Conservation (phyloP, 2,888 invertebrate species). For the Melikaiella ostensackeni region DNA sequence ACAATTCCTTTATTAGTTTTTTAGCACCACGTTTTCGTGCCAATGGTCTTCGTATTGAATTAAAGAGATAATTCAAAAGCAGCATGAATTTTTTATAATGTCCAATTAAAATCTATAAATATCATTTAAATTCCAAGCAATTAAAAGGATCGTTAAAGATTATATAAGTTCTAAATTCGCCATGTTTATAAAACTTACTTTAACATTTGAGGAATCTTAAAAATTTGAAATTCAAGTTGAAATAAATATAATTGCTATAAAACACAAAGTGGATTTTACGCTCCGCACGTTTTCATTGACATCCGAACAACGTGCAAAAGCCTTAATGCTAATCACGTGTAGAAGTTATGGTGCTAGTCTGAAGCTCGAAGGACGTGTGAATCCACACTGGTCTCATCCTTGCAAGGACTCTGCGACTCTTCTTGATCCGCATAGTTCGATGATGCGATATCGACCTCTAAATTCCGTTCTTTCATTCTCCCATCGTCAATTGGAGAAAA, state of each 20-base stretch:
- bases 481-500: not conserved
- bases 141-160: not conserved
- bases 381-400: conserved; percentile 42
- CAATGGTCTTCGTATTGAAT: no score
- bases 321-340: conserved; percentile 24
- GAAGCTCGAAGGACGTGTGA: conserved; percentile 45
- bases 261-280: not conserved
- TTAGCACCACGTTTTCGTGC: not conserved
- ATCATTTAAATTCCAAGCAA: not conserved
- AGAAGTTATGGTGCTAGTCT: conserved; percentile 25
- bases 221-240: not conserved
- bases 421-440: conserved; percentile 52
- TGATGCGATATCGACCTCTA: conserved; percentile 48
- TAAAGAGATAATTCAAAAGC: not conserved
- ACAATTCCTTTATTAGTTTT: conserved; percentile 7
- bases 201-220: not conserved
- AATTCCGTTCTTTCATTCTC: conserved; percentile 39
- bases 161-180: not conserved
- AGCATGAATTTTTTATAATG: not conserved
- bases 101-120: conserved; percentile 7
- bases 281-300: conserved; percentile 16
- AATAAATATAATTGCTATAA: conserved; percentile 12
- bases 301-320: conserved; percentile 15
- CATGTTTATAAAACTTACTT: no score
- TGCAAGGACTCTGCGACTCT: conserved; percentile 48